Base-by-base conservation (phyloP, 2,113 vertebrate species). In the Tachycineta bicolor region DNA sequence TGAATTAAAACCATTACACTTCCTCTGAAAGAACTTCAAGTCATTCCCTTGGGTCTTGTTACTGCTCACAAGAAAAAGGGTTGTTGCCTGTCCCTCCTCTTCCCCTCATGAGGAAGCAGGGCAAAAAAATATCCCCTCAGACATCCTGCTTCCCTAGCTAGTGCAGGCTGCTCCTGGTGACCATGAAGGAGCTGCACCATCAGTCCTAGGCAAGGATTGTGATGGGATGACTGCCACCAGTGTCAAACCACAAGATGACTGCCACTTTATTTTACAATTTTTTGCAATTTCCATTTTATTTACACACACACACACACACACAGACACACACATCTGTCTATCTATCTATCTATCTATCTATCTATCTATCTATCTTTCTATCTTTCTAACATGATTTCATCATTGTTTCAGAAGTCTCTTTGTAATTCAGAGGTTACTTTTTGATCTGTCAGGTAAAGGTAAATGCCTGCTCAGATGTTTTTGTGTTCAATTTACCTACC, bases 181-280 rank as follows among this genome's bases (percentile, higher is more conserved):
- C 7, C 14, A 10, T 0, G 1, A 22, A 16, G 24, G 59, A 26
- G 65, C 34, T 79, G 25, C 3, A 8, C 29, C 5, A 1, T 28
- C 67, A 77, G 33, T 12, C 53, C 18, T 33, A 37, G 13, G 44
- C 59, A 77, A 37, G 71, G 47, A 68, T 2, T 34, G 14, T 0
- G 0, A 37, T 64, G 16, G 18, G 12, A 39, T 68, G 22, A 10
- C 19, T 47, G 12, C 16, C 43, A 50, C 12, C 8, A 53, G 19
- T 11, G 12, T 65, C 46, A 64, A 64, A 60, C 11, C 22, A 63
- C 9, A 9, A 5, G 4, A 10, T 41, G 17, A 6, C 10, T 43
- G 9, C 14, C 64, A 29, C 2, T 34, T 8, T 33, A 62, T 50
- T 58, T n/a, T 25, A 64, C 14, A 6, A 6, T 11, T 5, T 10